Evolutionary conservation across 2,113 vertebrate genomes (phyloP), one percentile per base, ranked within the genome.

Genomic region (Muscicapa adusta): DNA sequence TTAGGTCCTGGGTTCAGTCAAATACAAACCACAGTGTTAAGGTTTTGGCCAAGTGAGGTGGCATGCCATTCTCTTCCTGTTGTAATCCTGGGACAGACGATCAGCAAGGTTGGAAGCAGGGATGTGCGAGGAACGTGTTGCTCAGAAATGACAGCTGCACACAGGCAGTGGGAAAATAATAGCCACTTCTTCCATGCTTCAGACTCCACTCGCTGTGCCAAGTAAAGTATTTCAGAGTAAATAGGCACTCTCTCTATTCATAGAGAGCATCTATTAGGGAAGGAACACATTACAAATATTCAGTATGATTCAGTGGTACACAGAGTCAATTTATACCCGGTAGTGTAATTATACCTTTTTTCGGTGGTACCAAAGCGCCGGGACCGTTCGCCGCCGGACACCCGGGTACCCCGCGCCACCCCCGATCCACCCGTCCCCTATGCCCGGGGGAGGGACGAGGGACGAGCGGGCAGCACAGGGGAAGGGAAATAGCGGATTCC

Each of bases 191-290:
- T 94, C 95, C 94, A 89, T 65, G 83, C 80, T 91, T 57, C 85
- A 83, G 74, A 73, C 93, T 96, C 77, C 42, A 28, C 63, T 88
- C 31, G 4, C 81, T 6, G 71, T 84, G 86, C 93, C 94, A 91
- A 95, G 34, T 62, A 60, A 91, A 95, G 34, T 62, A 60, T 91
- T 94, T 73, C 86, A 63, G 67, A 79, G 90, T 77, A 93, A 96
- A 89, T 61, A 94, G 76, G 60, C 68, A 60, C 82, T 91, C 94
- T 96, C 89, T 87, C 89, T 93, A 90, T 91, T 97, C 93, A 97
- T 79, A 96, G 91, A 95, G 96, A 97, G 95, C 94, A 96, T 94
- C 91, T 96, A 96, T 97, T 97, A 96, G 79, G 90, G 80, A 87
- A 93, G 91, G 93, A 87, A 95, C 95, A 95, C 94, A 58, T 96